Evolutionary conservation across 2,797 vertebrate genomes (phyloP).

Genomic region (Karalla daura): DNA sequence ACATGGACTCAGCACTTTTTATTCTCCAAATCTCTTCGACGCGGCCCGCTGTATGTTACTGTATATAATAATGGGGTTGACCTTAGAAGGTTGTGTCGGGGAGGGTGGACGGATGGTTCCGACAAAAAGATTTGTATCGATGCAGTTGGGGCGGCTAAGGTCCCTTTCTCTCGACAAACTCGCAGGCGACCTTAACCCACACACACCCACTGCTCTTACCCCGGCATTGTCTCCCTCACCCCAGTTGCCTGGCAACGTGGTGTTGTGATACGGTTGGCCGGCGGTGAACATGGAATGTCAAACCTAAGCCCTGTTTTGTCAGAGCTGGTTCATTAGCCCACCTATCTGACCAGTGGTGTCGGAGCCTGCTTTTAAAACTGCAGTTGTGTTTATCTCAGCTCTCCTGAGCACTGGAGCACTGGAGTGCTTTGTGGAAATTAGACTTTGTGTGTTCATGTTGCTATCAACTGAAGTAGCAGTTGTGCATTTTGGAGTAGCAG

Average conservation of each 20-base stretch:
- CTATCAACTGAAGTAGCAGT: no score
- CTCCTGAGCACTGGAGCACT: no score
- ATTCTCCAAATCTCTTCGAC: slow-evolving; percentile 4
- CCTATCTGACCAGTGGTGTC: neutral
- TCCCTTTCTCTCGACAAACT: slow-evolving; percentile 50
- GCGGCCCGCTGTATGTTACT: slow-evolving; percentile 3
- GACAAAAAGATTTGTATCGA: neutral
- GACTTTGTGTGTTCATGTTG: no score
- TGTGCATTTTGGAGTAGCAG: no score
- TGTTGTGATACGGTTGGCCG: slow-evolving; percentile 44
- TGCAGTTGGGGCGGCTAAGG: neutral
- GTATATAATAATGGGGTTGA: slow-evolving; percentile 14
- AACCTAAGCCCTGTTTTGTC: slow-evolving; percentile 22
- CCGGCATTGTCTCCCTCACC: slow-evolving; percentile 21
- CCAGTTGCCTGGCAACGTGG: slow-evolving; percentile 77
- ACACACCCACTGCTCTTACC: slow-evolving; percentile 10
- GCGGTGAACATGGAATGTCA: slow-evolving; percentile 43
- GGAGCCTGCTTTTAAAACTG: slow-evolving; percentile 5
- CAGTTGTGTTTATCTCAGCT: slow-evolving; percentile 6
- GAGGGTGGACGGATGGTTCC: neutral
- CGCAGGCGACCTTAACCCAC: slow-evolving; percentile 36
- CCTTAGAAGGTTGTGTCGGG: neutral
- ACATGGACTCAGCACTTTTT: neutral
- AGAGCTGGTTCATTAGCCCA: slow-evolving; percentile 25
- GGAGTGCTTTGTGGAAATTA: no score